Percentiles rank a stretch among this genome's conserved stretches.
Conservation (phyloP, 2,113 vertebrate species). For the Peromyscus leucopus region DNA sequence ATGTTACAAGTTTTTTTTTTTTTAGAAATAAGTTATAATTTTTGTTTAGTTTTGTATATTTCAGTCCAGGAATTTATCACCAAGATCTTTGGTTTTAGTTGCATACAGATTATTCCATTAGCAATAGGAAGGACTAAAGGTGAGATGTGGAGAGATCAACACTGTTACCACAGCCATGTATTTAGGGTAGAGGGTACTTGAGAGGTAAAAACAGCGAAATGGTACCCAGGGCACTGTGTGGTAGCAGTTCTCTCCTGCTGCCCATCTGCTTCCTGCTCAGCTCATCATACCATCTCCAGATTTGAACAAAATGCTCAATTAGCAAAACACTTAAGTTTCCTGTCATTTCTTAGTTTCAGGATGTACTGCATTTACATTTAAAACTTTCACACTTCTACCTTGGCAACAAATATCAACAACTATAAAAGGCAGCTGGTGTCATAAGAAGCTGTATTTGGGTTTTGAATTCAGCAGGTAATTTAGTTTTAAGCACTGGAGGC, state of each 20-base stretch:
- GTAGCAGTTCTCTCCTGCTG: background rate
- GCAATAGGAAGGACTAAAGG: background rate
- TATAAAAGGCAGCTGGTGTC: constrained; percentile 5
- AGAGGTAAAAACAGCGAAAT: background rate
- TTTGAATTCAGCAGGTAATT: background rate
- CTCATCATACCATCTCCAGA: background rate
- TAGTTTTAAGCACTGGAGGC: background rate
- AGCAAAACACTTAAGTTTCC: background rate
- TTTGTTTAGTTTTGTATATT: constrained; percentile 17
- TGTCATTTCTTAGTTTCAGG: constrained; percentile 8
- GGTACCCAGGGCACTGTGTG: background rate
- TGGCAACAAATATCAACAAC: background rate
- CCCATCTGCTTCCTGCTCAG: background rate
- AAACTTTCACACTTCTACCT: background rate
- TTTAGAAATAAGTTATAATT: background rate
- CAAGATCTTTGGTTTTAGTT: background rate
- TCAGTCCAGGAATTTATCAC: background rate
- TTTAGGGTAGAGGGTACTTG: background rate
- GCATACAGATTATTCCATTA: background rate
- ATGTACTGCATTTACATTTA: background rate
- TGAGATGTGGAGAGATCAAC: background rate
- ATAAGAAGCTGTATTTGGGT: background rate
- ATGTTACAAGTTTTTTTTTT: background rate
- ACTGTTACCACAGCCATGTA: background rate
- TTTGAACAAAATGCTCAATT: background rate